These are phyloP conservation scores for Amphiprion clarkii DNA, from an alignment of 2,797 vertebrate species.

Conservation along the genomic window DNA sequence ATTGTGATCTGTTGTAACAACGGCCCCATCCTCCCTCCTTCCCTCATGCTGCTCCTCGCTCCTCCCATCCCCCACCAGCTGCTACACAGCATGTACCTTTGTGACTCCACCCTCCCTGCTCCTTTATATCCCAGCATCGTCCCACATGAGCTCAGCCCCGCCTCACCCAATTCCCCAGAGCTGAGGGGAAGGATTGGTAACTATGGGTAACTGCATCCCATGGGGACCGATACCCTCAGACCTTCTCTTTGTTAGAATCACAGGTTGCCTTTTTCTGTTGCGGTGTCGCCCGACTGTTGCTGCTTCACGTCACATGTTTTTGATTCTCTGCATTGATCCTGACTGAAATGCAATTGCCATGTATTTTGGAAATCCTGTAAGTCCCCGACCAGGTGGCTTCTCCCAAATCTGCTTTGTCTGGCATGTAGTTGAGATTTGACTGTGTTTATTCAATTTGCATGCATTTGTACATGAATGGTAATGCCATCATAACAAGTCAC, in stretches of 20 bases:
- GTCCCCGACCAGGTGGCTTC: conserved; percentile 43
- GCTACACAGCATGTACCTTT: conserved; percentile 67
- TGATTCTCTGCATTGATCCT: not conserved
- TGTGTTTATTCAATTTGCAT: conserved; percentile 69
- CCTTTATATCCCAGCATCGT: conserved; percentile 68
- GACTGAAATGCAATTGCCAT: conserved; percentile 5
- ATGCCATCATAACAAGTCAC: conserved; percentile 44
- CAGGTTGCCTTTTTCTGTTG: conserved; percentile 15
- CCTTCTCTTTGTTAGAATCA: conserved; percentile 72
- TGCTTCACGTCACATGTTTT: conserved; percentile 14
- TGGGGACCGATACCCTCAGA: conserved; percentile 75
- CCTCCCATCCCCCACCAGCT: conserved; percentile 78
- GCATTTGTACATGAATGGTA: conserved; percentile 67
- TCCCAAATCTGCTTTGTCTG: conserved; percentile 53
- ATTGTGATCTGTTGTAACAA: conserved; percentile 60
- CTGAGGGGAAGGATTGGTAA: conserved; percentile 65
- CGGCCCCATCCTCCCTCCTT: conserved; percentile 44
- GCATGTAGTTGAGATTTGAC: conserved; percentile 44
- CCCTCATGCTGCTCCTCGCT: conserved; percentile 46
- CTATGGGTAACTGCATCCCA: conserved; percentile 82
- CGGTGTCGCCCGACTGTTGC: conserved; percentile 10
- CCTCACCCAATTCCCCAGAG: conserved; percentile 59
- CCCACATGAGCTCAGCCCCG: conserved; percentile 43
- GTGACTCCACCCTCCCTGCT: conserved; percentile 64
- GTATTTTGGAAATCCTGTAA: conserved; percentile 36